Conservation (phyloP, 2,113 vertebrate genomes). For the Morone chrysops region DNA sequence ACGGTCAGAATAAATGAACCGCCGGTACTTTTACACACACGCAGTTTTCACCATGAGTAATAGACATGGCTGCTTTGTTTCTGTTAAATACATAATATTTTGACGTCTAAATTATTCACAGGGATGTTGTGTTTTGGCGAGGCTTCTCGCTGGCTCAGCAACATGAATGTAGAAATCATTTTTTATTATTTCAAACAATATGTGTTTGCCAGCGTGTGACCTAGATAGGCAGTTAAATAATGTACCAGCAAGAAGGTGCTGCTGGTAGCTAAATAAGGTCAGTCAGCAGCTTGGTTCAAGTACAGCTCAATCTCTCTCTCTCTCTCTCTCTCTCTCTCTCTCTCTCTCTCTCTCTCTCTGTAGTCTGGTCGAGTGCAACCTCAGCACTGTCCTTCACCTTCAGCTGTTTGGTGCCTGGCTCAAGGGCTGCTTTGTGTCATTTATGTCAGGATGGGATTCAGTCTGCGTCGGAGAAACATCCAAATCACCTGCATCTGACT, state of each 20-base stretch:
- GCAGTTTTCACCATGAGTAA: constrained; percentile 10
- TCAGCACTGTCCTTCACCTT: not conserved
- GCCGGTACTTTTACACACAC: not conserved
- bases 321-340: not conserved
- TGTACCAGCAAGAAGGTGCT: constrained; percentile 15
- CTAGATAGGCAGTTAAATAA: constrained; percentile 53
- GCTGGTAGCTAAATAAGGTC: constrained; percentile 5
- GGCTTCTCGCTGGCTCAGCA: constrained; percentile 46
- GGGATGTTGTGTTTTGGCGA: not conserved
- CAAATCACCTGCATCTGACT: too few species aligned
- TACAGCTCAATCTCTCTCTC: not conserved
- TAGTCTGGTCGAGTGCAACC: not conserved
- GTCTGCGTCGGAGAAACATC: too few species aligned
- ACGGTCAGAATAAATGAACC: too few species aligned
- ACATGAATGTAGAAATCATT: constrained; percentile 9
- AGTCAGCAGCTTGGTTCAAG: constrained; percentile 50
- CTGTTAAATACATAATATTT: constrained; percentile 18
- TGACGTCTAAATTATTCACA: constrained; percentile 40
- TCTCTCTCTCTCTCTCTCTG: too few species aligned
- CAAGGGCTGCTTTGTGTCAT: not conserved
- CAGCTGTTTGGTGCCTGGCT: not conserved
- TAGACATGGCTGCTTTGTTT: constrained; percentile 35
- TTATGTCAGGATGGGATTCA: not conserved
- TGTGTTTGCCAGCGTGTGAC: constrained; percentile 28
- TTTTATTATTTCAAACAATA: constrained; percentile 27